Evolutionary conservation across 1,140 invertebrate species (phyloP).

Genomic region (Drosophila santomea): DNA sequence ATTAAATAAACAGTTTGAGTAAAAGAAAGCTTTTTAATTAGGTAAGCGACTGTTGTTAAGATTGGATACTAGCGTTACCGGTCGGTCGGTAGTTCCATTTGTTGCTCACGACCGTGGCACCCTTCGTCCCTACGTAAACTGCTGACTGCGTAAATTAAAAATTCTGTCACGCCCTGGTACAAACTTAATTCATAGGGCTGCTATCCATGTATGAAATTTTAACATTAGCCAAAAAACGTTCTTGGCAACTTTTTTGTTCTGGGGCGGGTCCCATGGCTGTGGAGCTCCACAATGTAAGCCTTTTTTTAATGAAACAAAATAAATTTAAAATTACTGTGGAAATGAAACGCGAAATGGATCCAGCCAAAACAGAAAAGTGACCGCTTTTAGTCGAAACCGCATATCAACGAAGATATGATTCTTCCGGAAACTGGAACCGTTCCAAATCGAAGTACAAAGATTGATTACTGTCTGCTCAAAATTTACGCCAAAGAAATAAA

Average conservation of each 20-base stretch:
- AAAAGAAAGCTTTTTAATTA: no score
- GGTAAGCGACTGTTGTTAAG: no score
- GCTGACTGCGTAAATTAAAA: not conserved
- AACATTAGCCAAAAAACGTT: slow-evolving; percentile 36
- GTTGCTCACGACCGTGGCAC: no score
- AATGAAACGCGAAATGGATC: slow-evolving; percentile 68
- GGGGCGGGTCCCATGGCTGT: slow-evolving; percentile 65
- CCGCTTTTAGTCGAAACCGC: slow-evolving; percentile 61
- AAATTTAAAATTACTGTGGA: not conserved
- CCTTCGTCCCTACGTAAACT: no score
- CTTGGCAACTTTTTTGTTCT: slow-evolving; percentile 53
- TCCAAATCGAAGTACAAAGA: not conserved
- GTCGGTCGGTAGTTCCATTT: no score
- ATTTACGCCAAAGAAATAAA: not conserved
- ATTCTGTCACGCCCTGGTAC: slow-evolving; percentile 45
- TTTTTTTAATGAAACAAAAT: no score
- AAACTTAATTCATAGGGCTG: slow-evolving; percentile 37
- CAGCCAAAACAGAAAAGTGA: slow-evolving; percentile 54
- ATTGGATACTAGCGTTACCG: no score
- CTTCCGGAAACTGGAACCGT: slow-evolving; percentile 5
- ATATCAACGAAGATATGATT: slow-evolving; percentile 56
- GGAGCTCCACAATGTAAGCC: no score
- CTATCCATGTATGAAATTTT: slow-evolving; percentile 48
- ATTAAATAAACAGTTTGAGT: not conserved
- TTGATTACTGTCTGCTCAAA: slow-evolving; percentile 22